These are phyloP conservation scores for Chrysotoxum bicinctum DNA, from an alignment of 2,888 invertebrate genomes.

Conservation along the genomic window DNA sequence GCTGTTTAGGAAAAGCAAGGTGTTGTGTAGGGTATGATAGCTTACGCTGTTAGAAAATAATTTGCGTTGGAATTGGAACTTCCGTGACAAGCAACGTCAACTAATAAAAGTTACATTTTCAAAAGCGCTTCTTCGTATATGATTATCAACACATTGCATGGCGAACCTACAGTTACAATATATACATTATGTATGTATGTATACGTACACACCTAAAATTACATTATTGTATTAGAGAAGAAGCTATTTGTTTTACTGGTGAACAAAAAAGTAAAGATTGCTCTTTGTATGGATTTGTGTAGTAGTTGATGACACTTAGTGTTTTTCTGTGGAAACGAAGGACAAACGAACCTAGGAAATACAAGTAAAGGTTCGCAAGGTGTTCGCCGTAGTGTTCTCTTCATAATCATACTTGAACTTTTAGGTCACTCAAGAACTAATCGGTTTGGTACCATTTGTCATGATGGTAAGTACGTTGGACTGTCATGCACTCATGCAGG, in stretches of 20 bases:
- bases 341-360: too few relatives aligned
- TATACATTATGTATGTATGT: not conserved
- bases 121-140: constrained; percentile 26
- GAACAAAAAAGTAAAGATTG: too few relatives aligned
- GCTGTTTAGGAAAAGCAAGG: constrained; percentile 24
- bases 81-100: constrained; percentile 34
- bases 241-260: not conserved
- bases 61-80: constrained; percentile 67
- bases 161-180: constrained; percentile 26
- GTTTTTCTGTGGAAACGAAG: too few relatives aligned
- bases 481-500: too few relatives aligned
- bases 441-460: too few relatives aligned
- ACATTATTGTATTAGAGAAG: not conserved
- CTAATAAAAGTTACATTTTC: not conserved
- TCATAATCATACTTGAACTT: too few relatives aligned
- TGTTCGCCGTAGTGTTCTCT: too few relatives aligned
- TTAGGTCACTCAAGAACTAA: too few relatives aligned
- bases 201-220: not conserved
- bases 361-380: too few relatives aligned
- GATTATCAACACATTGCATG: constrained; percentile 54
- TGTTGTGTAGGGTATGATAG: constrained; percentile 22
- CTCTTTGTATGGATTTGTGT: too few relatives aligned
- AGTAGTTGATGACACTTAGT: too few relatives aligned
- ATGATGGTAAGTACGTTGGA: too few relatives aligned
- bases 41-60: constrained; percentile 27